Conservation (phyloP, 2,797 vertebrate species). For the Eutrigla gurnardus region DNA sequence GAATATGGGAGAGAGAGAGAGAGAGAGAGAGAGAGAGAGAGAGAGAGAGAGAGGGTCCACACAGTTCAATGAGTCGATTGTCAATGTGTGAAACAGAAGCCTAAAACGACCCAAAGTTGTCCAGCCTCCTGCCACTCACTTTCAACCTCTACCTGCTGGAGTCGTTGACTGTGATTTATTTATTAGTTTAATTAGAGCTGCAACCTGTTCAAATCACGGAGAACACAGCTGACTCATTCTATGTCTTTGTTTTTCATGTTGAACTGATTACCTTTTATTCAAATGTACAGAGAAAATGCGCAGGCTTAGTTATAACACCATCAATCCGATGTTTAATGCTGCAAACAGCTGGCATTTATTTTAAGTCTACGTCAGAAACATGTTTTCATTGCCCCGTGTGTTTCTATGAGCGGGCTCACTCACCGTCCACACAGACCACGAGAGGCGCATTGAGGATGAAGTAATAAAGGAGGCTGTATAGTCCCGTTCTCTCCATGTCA, state of each 20-base stretch:
- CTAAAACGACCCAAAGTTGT: not conserved
- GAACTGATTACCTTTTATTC: not conserved
- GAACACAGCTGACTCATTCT: constrained; percentile 2
- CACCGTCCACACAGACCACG: constrained; percentile 86
- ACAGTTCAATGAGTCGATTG: too few species aligned
- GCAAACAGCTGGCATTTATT: constrained; percentile 9
- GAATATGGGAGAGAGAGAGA: constrained; percentile 11
- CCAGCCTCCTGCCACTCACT: not conserved
- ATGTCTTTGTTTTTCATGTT: not conserved
- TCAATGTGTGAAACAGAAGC: not conserved
- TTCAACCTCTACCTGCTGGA: not conserved
- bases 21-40: too few species aligned
- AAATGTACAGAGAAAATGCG: not conserved
- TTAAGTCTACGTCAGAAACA: not conserved
- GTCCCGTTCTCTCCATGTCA: constrained; percentile 89
- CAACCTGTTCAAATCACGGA: not conserved
- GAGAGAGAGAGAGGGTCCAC: too few species aligned
- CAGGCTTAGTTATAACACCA: not conserved
- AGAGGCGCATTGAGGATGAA: constrained; percentile 86
- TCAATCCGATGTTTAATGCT: not conserved
- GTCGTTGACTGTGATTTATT: constrained; percentile 16
- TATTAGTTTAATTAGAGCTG: constrained; percentile 16
- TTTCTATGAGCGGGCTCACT: constrained; percentile 70
- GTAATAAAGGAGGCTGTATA: constrained; percentile 86
- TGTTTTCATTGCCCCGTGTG: not conserved